Evolutionary conservation across 2,888 invertebrate genomes (phyloP).

Genomic region (Allophyes oxyacanthae): DNA sequence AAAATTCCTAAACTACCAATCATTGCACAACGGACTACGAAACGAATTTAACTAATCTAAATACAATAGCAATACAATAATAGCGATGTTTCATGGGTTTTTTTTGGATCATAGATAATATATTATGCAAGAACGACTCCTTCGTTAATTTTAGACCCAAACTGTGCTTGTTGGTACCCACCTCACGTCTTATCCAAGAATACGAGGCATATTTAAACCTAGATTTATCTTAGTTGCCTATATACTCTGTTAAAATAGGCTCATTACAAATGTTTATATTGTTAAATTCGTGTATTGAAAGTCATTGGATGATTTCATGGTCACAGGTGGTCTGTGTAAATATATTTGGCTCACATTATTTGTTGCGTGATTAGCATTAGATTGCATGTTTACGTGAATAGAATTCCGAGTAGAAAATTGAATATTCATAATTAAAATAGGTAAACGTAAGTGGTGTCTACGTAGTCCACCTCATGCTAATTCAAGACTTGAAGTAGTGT

Average conservation of each 20-base stretch:
- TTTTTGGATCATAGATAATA: conserved; percentile 14
- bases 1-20: not conserved
- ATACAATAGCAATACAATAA: conserved; percentile 8
- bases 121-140: conserved; percentile 7
- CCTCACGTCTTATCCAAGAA: conserved; percentile 32
- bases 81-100: conserved; percentile 16
- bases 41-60: not conserved
- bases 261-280: conserved; percentile 22
- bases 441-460: too few relatives aligned
- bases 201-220: conserved; percentile 39
- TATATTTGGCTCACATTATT: conserved; percentile 9
- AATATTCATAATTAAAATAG: too few relatives aligned
- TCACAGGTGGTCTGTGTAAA: conserved; percentile 31
- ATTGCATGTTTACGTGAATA: conserved; percentile 11
- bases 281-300: conserved; percentile 22
- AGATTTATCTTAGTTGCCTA: conserved; percentile 18
- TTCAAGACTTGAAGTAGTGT: too few relatives aligned
- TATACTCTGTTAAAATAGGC: conserved; percentile 13
- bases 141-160: conserved; percentile 23
- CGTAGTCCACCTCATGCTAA: too few relatives aligned
- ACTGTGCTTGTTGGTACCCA: conserved; percentile 2
- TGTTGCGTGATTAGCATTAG: conserved; percentile 5
- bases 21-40: not conserved
- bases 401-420: conserved; percentile 5
- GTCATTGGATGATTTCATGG: conserved; percentile 3